Conservation (phyloP, 1,140 invertebrate genomes). For the Lutraria rhynchaena region DNA sequence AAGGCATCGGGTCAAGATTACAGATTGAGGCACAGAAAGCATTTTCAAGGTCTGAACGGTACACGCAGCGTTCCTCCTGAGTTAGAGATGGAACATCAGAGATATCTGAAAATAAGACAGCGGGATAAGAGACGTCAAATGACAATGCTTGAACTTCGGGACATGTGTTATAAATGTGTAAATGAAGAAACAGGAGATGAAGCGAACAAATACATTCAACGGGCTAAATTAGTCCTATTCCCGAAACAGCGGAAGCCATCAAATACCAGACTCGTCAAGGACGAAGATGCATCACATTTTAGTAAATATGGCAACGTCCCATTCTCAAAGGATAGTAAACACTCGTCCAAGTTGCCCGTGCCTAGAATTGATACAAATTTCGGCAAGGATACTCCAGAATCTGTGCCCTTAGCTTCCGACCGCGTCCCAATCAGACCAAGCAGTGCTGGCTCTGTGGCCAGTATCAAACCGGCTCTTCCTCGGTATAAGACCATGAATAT, state of each 20-base stretch:
- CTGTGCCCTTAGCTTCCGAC: background rate
- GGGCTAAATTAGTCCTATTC: slow-evolving; percentile 7
- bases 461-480: background rate
- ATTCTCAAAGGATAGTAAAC: background rate
- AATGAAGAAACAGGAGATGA: slow-evolving; percentile 4
- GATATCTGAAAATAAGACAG: background rate
- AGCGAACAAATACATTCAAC: slow-evolving; percentile 4
- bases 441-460: background rate
- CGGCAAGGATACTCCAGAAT: background rate
- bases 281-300: background rate
- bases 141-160: slow-evolving; percentile 16
- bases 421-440: background rate
- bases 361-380: background rate
- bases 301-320: background rate
- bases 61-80: background rate
- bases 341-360: too few relatives aligned
- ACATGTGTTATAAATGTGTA: slow-evolving; percentile 30
- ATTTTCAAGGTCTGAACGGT: too few relatives aligned
- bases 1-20: background rate
- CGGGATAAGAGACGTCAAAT: background rate
- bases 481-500: background rate
- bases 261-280: background rate
- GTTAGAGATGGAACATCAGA: slow-evolving; percentile 7
- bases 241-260: background rate
- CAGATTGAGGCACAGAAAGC: background rate